phyloP scores from a whole-genome alignment of 2,113 vertebrate genomes.

The Cololabis saira region DNA sequence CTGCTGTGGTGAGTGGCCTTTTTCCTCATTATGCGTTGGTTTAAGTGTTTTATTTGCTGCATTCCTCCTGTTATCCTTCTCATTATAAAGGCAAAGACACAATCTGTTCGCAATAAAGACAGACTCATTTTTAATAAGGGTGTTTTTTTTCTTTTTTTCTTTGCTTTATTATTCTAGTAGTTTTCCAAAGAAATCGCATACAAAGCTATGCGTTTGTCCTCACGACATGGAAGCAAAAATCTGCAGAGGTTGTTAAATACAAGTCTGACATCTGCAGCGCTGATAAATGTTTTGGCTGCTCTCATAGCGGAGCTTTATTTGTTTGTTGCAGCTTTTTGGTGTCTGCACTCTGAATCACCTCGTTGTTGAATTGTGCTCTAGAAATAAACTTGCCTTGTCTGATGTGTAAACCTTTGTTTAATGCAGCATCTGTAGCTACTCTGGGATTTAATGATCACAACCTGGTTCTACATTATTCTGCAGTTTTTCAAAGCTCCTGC shows the following conservation, averaged over 20 bases:
- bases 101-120: not conserved
- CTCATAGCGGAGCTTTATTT: not conserved
- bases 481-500: constrained; percentile 5
- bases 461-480: too few species aligned
- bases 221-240: too few species aligned
- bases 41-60: not conserved
- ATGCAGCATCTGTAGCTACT: constrained; percentile 7
- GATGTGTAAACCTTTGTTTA: not conserved
- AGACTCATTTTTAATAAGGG: not conserved
- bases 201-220: too few species aligned
- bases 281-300: not conserved
- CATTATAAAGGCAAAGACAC: not conserved
- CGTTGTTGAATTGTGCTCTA: too few species aligned
- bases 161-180: too few species aligned
- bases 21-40: not conserved
- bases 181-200: too few species aligned
- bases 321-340: constrained; percentile 1
- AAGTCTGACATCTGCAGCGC: not conserved
- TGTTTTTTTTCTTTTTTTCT: not conserved
- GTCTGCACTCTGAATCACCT: too few species aligned
- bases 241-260: not conserved
- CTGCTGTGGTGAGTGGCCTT: constrained; percentile 85
- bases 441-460: constrained; percentile 24
- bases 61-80: not conserved
- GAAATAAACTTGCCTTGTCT: too few species aligned